A percentile compares a stretch with the other conserved stretches of the same genome.
Evolutionary conservation across 2,113 vertebrate species (phyloP).

Genomic region (Arizona elegans): DNA sequence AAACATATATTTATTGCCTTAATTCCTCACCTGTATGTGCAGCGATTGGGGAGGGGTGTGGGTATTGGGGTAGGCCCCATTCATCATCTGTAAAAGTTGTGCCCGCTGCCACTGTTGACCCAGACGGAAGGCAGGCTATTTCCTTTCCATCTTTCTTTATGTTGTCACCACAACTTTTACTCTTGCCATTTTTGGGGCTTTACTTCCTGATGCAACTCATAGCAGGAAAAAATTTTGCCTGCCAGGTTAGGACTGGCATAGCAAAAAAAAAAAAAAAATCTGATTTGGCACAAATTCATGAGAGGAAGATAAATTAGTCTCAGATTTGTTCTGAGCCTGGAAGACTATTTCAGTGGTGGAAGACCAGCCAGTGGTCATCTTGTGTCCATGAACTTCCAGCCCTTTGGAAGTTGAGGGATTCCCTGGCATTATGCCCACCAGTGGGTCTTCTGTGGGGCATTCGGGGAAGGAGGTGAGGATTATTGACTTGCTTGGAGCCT

Average conservation of each 20-base stretch:
- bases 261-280: background rate
- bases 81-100: background rate
- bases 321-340: background rate
- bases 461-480: background rate
- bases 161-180: background rate
- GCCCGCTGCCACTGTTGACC: background rate
- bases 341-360: background rate
- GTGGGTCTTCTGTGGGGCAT: background rate
- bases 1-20: background rate
- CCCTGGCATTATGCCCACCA: background rate
- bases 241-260: background rate
- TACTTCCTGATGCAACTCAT: background rate
- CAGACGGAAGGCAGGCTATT: background rate
- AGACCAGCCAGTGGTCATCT: background rate
- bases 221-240: background rate
- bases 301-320: background rate
- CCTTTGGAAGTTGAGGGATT: background rate
- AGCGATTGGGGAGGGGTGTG: background rate
- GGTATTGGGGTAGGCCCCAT: background rate
- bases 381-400: background rate
- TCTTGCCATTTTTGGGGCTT: background rate
- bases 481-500: background rate
- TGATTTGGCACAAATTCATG: background rate
- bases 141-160: background rate
- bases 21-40: background rate